A percentile compares a stretch with the other conserved stretches of the same genome.
These are phyloP conservation scores for Lepidurus apus DNA, from an alignment of 1,140 invertebrate genomes.

Conservation along the genomic window DNA sequence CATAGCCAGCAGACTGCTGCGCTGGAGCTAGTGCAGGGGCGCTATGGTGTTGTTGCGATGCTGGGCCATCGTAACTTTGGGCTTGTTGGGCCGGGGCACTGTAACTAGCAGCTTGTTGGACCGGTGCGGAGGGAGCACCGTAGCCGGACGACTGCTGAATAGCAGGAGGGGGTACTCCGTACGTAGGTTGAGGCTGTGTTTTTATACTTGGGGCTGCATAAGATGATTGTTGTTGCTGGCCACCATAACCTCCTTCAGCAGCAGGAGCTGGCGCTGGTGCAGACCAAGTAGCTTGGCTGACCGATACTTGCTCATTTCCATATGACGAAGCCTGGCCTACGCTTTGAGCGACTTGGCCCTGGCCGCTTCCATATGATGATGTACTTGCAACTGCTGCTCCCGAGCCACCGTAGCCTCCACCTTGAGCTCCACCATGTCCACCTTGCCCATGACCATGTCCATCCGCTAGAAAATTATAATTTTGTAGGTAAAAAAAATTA, in stretches of 20 bases:
- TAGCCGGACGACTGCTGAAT: neutral
- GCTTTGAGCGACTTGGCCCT: neutral
- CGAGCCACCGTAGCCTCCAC: neutral
- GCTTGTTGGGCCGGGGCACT: too few species aligned
- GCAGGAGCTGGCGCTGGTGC: neutral
- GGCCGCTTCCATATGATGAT: neutral
- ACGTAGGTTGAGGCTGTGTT: neutral
- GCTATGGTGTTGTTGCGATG: too few species aligned
- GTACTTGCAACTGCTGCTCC: neutral
- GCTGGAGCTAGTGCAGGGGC: too few species aligned
- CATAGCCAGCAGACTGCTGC: too few species aligned
- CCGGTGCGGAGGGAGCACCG: neutral
- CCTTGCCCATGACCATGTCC: neutral
- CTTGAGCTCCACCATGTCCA: neutral
- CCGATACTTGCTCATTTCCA: neutral
- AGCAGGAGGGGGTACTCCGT: neutral
- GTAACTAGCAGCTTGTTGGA: too few species aligned
- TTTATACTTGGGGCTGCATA: neutral
- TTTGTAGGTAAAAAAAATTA: neutral
- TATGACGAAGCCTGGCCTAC: neutral
- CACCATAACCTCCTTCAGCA: neutral
- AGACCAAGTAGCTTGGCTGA: neutral
- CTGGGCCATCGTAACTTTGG: too few species aligned
- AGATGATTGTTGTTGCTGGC: constrained; percentile 12
- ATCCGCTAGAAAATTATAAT: neutral